These are phyloP conservation scores for Scomber japonicus DNA, from an alignment of 2,113 vertebrate genomes.

Conservation along the genomic window DNA sequence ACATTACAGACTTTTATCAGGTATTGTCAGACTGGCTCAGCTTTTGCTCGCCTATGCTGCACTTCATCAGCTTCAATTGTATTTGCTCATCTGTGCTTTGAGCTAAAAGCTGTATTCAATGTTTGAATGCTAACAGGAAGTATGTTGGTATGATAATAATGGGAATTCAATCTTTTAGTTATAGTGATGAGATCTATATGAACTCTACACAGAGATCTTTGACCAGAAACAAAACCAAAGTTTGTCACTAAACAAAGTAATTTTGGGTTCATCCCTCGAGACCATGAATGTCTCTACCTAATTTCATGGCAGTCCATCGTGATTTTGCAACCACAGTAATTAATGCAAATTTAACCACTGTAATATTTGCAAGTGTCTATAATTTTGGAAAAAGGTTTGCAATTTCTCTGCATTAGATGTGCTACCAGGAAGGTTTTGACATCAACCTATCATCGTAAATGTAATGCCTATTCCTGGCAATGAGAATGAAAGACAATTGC, in stretches of 20 bases:
- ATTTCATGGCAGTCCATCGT: background rate
- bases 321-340: too few species aligned
- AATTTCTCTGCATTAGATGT: too few species aligned
- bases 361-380: too few species aligned
- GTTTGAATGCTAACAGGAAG: slow-evolving; percentile 1
- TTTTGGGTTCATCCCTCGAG: background rate
- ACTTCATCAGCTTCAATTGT: background rate
- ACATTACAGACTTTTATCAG: too few species aligned
- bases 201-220: background rate
- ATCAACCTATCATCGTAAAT: too few species aligned
- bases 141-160: background rate
- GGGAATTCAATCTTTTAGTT: background rate
- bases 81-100: slow-evolving; percentile 4
- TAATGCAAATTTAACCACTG: too few species aligned
- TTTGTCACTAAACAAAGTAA: background rate
- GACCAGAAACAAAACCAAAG: background rate
- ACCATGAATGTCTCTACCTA: background rate
- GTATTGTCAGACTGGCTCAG: background rate
- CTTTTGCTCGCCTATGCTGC: background rate
- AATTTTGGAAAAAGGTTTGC: too few species aligned
- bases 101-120: background rate
- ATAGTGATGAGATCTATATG: background rate
- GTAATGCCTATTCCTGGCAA: too few species aligned
- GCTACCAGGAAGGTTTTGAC: too few species aligned
- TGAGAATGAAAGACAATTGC: too few species aligned